These are phyloP conservation scores for Sceloporus tristichus DNA, from an alignment of 2,113 vertebrate genomes.

Conservation along the genomic window DNA sequence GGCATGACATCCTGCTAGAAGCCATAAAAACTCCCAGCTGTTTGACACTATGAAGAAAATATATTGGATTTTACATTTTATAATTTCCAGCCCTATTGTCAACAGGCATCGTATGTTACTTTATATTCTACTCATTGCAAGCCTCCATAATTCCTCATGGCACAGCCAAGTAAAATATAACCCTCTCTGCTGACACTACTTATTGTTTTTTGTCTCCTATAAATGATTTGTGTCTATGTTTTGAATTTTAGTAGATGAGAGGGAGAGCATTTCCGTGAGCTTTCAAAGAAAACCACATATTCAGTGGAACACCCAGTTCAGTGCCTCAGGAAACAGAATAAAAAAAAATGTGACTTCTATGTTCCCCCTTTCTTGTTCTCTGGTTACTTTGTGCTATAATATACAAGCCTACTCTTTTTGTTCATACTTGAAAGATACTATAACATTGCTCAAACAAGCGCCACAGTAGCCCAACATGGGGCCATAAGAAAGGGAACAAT, in stretches of 20 bases:
- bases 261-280: slow-evolving; percentile 72
- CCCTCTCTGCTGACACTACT: slow-evolving; percentile 74
- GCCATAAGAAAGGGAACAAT: background rate
- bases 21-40: slow-evolving; percentile 73
- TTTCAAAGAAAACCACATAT: slow-evolving; percentile 69
- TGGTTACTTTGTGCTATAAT: slow-evolving; percentile 53
- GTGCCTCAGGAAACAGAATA: slow-evolving; percentile 69
- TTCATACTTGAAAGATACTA: background rate
- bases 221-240: slow-evolving; percentile 79
- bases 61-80: slow-evolving; percentile 78
- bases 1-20: slow-evolving; percentile 59
- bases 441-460: background rate
- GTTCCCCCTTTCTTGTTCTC: slow-evolving; percentile 56
- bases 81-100: slow-evolving; percentile 78
- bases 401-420: slow-evolving; percentile 48
- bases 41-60: slow-evolving; percentile 71
- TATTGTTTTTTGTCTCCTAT: slow-evolving; percentile 79
- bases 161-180: slow-evolving; percentile 77
- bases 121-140: slow-evolving; percentile 78
- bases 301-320: slow-evolving; percentile 53
- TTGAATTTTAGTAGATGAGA: slow-evolving; percentile 73
- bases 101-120: slow-evolving; percentile 78
- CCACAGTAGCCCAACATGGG: slow-evolving; percentile 2
- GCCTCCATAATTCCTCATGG: slow-evolving; percentile 76
- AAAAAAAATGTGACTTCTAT: slow-evolving; percentile 61